Base-by-base conservation (phyloP, 2,113 vertebrate genomes). In the Natator depressus region DNA sequence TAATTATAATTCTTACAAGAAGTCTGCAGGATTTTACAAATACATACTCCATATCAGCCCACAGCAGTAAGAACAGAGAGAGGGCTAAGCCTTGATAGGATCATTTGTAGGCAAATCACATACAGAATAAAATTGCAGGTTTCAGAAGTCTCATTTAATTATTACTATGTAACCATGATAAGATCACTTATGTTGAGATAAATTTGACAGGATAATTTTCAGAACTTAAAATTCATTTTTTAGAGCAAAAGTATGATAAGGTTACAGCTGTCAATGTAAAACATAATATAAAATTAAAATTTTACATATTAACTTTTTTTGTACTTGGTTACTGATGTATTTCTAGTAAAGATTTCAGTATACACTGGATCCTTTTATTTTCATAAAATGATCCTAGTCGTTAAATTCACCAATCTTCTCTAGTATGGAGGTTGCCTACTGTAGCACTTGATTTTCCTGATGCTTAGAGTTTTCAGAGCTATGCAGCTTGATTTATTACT, bases 21-120 rank as follows among this genome's bases (percentile, higher is more conserved):
- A 81, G 31, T 75, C 62, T 86, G 78, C 76, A 76, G 93, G 84
- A 81, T 89, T 87, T 90, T 82, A 79, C 16, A 89, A 87, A 87
- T 91, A 93, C 90, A 93, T 80, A 93, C 97, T 96, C 91, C 85
- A 89, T 95, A 90, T 88, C 75, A 89, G 91, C 84, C 90, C 84
- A 50, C 47, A 79, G 82, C 65, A 88, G 16, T 54, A 85, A 89
- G 91, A 46, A 79, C 57, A 80, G 47, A 78, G 38, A 86, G 46
- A 89, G 89, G 47, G 6, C 50, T 80, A 38, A 80, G 87, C 84
- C 76, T 84, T 79, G 82, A 88, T 89, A 89, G 87, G 89, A 94
- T 89, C 87, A 84, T 89, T 94, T 88, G 83, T 80, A 95, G 6
- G n/a, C 82, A 89, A 49, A 49, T 46, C 76, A 22, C 12, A 81